Base-by-base conservation (phyloP, 2,888 invertebrate genomes). In the Cheilosia vulpina region DNA sequence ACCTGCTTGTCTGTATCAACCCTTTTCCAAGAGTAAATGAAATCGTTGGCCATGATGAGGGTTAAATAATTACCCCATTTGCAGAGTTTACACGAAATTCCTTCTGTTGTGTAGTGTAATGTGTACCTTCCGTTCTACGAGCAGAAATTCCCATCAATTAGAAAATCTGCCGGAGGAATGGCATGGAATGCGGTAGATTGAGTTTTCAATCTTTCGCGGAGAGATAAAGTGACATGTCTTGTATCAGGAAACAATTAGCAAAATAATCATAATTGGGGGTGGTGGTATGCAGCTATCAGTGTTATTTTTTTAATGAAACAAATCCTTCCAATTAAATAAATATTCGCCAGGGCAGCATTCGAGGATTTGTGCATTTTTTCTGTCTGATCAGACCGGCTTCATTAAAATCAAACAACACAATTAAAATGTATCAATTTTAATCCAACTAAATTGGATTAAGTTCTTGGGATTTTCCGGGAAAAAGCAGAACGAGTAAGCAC, bases 21-120 rank as follows among this genome's bases (percentile, higher is more conserved):
- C 84, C 84, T 84, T 84, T 69, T 38, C n/a, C 41, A 60, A 34
- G 45, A 76, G 65, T 81, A 85, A 85, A 85, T 85, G 85, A 85
- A 85, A 72, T 66, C 71, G 38, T 85, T 75, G 24, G 17, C 76
- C 47, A 55, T 77, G 85, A 87, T 68, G 75, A 87, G 87, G 88
- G 88, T 87, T 87, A 84, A 87, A 88, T 87, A 88, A 88, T 87
- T 88, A 82, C 82, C 87, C 82, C 82, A 87, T 87, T 87, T 87
- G 57, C 15, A 65, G 62, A 63, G 66, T 68, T 76, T 55, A 71
- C 71, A 76, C 76, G 71, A 76, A 69, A 81, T 81, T 80, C 85
- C 81, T 71, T 57, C 7, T 45, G 53, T 11, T 17, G 19, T 58
- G 50, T 60, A 75, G 19, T 58, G 50, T 66, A 75, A 27, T 7